These are phyloP conservation scores for Drosophila heteroneura DNA, from an alignment of 2,888 invertebrate species.

Conservation along the genomic window DNA sequence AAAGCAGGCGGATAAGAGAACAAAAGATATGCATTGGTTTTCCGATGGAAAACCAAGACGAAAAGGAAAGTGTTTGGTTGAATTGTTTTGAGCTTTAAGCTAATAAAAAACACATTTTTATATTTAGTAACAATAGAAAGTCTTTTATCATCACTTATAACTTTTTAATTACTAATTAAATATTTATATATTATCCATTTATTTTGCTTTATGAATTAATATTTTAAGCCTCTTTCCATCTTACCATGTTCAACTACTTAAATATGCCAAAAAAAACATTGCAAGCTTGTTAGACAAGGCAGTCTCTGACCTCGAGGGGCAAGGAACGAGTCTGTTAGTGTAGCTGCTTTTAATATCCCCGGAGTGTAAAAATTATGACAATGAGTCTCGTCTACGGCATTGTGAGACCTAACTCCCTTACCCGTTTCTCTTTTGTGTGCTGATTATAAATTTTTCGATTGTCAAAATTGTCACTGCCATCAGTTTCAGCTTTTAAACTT, in stretches of 20 bases:
- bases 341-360: constrained; percentile 26
- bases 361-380: constrained; percentile 38
- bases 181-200: constrained; percentile 12
- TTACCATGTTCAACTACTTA: constrained; percentile 29
- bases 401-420: constrained; percentile 1
- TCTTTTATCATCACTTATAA: background rate
- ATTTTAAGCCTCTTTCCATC: background rate
- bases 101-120: background rate
- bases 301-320: constrained; percentile 35
- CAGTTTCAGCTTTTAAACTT: background rate
- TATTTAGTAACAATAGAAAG: background rate
- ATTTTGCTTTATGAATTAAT: background rate
- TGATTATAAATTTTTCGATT: background rate
- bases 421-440: background rate
- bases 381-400: constrained; percentile 24
- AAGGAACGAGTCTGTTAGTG: constrained; percentile 17
- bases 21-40: constrained; percentile 60
- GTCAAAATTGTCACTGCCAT: constrained; percentile 1
- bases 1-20: constrained; percentile 21
- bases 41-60: background rate
- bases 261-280: constrained; percentile 29
- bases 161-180: background rate
- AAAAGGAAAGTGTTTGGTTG: background rate
- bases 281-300: constrained; percentile 20
- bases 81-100: background rate